Evolutionary conservation across 1,140 invertebrate genomes (phyloP).

Genomic region (Tetramorium alpestre): DNA sequence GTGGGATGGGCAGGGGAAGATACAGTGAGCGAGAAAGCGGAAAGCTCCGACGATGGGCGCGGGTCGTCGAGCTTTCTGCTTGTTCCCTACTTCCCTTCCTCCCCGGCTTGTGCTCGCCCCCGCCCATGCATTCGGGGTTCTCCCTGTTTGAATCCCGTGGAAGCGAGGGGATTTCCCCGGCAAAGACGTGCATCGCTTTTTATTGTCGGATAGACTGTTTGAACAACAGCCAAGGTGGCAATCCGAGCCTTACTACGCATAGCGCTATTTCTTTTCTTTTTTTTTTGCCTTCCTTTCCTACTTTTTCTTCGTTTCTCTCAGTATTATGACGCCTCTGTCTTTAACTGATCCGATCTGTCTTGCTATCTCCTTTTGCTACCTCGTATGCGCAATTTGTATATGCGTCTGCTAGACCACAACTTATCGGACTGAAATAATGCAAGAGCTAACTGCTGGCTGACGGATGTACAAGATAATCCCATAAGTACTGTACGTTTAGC

Average conservation of each 20-base stretch:
- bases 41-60: constrained; percentile 67
- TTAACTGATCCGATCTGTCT: constrained; percentile 34
- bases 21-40: constrained; percentile 62
- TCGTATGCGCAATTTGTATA: constrained; percentile 5
- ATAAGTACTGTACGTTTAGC: neutral
- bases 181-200: constrained; percentile 81
- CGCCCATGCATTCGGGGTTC: constrained; percentile 52
- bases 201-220: constrained; percentile 82
- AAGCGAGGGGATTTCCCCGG: constrained; percentile 77
- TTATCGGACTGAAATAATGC: constrained; percentile 18
- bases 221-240: constrained; percentile 83
- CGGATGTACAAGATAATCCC: neutral
- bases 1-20: constrained; percentile 29
- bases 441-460: neutral
- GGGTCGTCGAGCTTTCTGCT: constrained; percentile 70
- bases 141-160: constrained; percentile 79
- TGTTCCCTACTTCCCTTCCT: constrained; percentile 3
- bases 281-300: neutral
- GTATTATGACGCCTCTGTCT: constrained; percentile 5
- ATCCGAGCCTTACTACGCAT: constrained; percentile 68
- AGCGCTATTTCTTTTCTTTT: constrained; percentile 23
- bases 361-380: neutral
- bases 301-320: neutral
- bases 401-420: neutral
- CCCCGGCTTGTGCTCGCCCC: neutral